Evolutionary conservation across 2,888 invertebrate genomes (phyloP), one percentile per base, ranked within the genome.

Genomic region (Phasia obesa): DNA sequence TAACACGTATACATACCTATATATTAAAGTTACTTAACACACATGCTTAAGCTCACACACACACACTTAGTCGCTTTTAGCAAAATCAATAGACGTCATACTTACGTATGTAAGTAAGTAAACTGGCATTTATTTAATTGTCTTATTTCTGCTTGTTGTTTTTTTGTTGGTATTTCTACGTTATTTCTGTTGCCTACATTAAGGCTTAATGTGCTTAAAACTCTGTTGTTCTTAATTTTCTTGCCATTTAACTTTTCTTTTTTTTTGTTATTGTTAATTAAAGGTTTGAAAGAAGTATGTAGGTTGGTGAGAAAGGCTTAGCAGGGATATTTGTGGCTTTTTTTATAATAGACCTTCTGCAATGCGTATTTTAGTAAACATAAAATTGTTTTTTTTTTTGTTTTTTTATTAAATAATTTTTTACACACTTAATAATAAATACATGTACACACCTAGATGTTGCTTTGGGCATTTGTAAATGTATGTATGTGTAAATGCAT

Each of bases 151-250:
- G 47, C 31, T 65, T 25, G 11, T 55, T 55, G 55, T 35, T 25
- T 85, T 85, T 86, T 85, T 86, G 86, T 88, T 88, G 87, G 27
- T 47, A 3, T n/a, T 21, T n/a, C n/a, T 5, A 11, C 23, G 13
- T 53, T 21, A 23, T 86, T 87, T 85, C 85, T 87, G 88, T 88
- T 89, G 89, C 88, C 88, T 88, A 88, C 87, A 86, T 87, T 88
- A 87, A 86, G 87, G 87, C 86, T 47, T 23, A 55, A 70, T 60
- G 53, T 70, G 62, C 44, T 65, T 19, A 57, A 65, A 65, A 60
- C 19, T 35, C 49, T 47, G 25, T 59, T 51, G n/a, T 47, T 64
- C 2, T 19, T 35, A 13, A 19, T 38, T 38, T 38, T n/a, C 7
- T 38, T 38, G 2, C 11, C 13, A 38, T 38, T 38, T 38, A 38